phyloP scores from a whole-genome alignment of 1,140 invertebrate genomes.

The Aricia agestis region DNA sequence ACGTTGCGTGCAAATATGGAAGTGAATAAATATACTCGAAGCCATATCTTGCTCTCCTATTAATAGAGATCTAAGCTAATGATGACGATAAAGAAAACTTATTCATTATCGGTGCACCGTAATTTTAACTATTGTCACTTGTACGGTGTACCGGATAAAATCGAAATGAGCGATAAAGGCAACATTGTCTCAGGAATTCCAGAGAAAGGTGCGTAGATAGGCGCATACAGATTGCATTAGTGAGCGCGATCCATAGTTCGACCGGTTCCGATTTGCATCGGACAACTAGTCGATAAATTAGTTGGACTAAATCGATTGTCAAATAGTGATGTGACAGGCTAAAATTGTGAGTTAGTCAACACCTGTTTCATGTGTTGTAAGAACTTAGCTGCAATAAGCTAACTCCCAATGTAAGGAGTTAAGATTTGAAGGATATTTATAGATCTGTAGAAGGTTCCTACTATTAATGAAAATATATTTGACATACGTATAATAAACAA shows the following conservation, averaged over 20 bases:
- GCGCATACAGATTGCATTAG: slow-evolving; percentile 33
- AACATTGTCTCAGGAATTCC: slow-evolving; percentile 24
- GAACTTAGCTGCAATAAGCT: too few relatives aligned
- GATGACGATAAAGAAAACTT: background rate
- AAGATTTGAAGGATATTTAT: too few relatives aligned
- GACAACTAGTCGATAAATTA: slow-evolving; percentile 9
- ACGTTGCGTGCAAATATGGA: too few relatives aligned
- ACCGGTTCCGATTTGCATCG: slow-evolving; percentile 29
- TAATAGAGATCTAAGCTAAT: background rate
- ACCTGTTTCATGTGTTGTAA: background rate
- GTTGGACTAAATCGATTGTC: slow-evolving; percentile 7
- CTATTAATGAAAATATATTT: too few relatives aligned
- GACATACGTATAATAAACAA: too few relatives aligned
- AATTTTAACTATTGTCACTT: slow-evolving; percentile 11
- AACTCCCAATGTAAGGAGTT: too few relatives aligned
- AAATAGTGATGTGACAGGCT: slow-evolving; percentile 7
- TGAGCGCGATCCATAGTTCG: slow-evolving; percentile 30
- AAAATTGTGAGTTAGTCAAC: background rate
- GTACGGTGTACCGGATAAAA: slow-evolving; percentile 13
- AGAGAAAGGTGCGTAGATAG: slow-evolving; percentile 42
- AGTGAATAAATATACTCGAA: too few relatives aligned
- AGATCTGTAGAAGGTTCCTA: too few relatives aligned
- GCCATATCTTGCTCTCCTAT: background rate
- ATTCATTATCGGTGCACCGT: background rate
- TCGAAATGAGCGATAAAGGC: slow-evolving; percentile 29